Conservation (phyloP, 2,797 vertebrate species). For the Myiotriccus ornatus region DNA sequence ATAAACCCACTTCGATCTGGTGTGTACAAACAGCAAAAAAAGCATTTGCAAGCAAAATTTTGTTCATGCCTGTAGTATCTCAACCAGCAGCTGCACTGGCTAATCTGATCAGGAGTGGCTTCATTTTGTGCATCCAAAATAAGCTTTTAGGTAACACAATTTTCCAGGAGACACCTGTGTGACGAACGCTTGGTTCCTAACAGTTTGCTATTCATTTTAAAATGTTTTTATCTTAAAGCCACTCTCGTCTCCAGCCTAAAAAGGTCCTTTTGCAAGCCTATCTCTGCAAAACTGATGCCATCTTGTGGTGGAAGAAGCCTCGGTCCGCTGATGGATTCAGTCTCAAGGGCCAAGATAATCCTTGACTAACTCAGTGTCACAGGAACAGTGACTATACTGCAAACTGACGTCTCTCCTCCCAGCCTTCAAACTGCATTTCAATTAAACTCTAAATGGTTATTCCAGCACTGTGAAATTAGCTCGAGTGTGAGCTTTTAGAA, state of each 20-base stretch:
- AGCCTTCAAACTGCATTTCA: neutral
- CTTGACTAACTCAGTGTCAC: neutral
- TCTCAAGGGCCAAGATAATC: neutral
- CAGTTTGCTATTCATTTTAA: neutral
- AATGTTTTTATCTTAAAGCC: neutral
- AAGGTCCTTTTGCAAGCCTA: neutral
- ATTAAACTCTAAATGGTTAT: neutral
- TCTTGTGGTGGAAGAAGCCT: neutral
- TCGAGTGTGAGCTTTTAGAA: neutral
- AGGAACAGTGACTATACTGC: neutral
- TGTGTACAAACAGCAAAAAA: neutral
- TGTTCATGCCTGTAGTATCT: neutral
- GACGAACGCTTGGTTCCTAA: neutral
- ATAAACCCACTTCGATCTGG: neutral
- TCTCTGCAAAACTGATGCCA: conserved; percentile 40
- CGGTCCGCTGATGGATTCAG: neutral
- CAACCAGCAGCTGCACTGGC: neutral
- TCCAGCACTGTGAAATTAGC: neutral
- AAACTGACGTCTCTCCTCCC: neutral
- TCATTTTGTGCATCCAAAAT: neutral
- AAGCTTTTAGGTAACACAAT: neutral
- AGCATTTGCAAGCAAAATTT: neutral
- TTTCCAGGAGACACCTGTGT: neutral
- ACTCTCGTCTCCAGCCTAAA: fast-evolving
- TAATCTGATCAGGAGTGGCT: neutral